A percentile compares a stretch with the other conserved stretches of the same genome.
Evolutionary conservation across 1,140 invertebrate genomes (phyloP).

Genomic region (Apocrypta bakeri): DNA sequence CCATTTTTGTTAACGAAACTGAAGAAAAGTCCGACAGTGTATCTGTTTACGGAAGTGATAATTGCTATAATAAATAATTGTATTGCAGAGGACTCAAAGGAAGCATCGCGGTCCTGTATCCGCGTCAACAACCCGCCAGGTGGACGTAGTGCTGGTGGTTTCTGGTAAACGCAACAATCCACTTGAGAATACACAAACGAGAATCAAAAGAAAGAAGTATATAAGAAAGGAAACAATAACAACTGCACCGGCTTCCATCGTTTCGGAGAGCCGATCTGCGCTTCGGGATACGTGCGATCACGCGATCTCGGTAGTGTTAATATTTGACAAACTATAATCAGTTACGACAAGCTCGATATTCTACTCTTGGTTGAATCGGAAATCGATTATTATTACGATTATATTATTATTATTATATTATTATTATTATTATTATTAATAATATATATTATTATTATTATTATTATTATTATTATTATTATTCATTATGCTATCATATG

Average conservation of each 20-base stretch:
- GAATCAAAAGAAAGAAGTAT: constrained; percentile 37
- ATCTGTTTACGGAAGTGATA: too few relatives aligned
- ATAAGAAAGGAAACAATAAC: neutral
- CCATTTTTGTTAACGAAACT: too few relatives aligned
- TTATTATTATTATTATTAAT: constrained; percentile 8
- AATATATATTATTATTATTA: neutral
- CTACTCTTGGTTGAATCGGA: constrained; percentile 37
- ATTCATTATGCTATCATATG: neutral
- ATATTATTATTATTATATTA: constrained; percentile 21
- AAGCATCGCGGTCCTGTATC: constrained; percentile 72
- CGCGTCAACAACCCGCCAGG: constrained; percentile 76
- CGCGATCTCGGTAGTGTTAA: constrained; percentile 6
- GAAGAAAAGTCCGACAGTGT: too few relatives aligned
- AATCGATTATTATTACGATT: constrained; percentile 36
- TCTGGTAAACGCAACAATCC: constrained; percentile 68
- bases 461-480: constrained; percentile 8
- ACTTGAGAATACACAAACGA: neutral
- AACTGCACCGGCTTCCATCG: constrained; percentile 18
- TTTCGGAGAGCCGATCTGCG: constrained; percentile 30
- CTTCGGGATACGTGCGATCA: neutral
- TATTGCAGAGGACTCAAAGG: constrained; percentile 68
- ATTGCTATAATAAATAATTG: constrained; percentile 1
- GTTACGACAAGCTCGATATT: constrained; percentile 34
- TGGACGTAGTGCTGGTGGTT: constrained; percentile 74
- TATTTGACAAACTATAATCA: constrained; percentile 16